Evolutionary conservation across 2,888 invertebrate genomes (phyloP), one percentile per base, ranked within the genome.

Genomic region (Lysandra coridon): DNA sequence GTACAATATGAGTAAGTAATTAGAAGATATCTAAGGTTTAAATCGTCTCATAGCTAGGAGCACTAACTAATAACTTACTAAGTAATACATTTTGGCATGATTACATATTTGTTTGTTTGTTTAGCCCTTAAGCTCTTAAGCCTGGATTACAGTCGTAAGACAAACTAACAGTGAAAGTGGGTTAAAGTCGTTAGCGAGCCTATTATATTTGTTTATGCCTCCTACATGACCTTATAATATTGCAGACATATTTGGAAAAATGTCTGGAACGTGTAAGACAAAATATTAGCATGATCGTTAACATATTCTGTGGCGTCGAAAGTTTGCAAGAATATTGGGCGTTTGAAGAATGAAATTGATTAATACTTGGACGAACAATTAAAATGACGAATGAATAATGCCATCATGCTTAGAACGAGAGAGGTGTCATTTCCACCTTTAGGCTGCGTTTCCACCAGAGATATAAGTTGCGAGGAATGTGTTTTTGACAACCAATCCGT

Each of bases 81-180:
- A 69, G 33, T 69, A 14, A 33, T 33, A 69, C 69, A 33, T 49
- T 69, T 69, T 17, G 69, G 69, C 69, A 69, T 69, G 33, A 33
- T 33, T 69, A 69, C 69, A 33, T 69, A 17, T 69, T 69, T 69
- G 69, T 69, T 64, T 64, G 64, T 64, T 69, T 37, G 33, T 69
- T 69, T 33, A 37, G 33, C 69, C 69, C 69, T 69, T 33, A 69
- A 69, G 69, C 33, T 69, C 33, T 69, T 69, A 33, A 69, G 69
- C 69, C 37, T 14, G 37, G 69, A 69, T 69, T 69, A 69, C 33
- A 69, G 69, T 14, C 69, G 33, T 69, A 69, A 69, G 33, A 37
- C 69, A 69, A 69, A 69, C 69, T 69, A 17, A 37, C 69, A 33
- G 69, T 33, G 14, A 17, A 69, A 69, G 33, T 69, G 69, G 33